phyloP scores from a whole-genome alignment of 1,140 invertebrate species.

The Hycleus phaleratus region DNA sequence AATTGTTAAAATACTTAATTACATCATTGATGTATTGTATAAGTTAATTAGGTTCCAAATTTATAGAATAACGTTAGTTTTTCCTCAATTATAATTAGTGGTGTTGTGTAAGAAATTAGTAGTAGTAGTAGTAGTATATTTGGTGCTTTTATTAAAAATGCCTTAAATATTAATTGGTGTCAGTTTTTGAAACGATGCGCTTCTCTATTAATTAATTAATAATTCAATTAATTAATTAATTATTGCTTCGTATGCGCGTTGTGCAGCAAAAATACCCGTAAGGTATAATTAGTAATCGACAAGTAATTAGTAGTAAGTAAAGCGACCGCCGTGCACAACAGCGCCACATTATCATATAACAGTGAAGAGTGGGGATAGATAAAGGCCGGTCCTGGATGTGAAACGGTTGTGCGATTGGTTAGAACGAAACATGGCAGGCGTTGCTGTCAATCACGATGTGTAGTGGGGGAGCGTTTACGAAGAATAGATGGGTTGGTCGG shows the following conservation, averaged over 20 bases:
- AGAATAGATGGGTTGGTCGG: slow-evolving; percentile 27
- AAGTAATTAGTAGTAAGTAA: slow-evolving; percentile 36
- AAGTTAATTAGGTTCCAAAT: too few relatives aligned
- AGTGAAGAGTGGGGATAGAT: neutral
- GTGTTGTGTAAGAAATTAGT: too few relatives aligned
- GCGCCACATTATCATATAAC: neutral
- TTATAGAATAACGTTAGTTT: too few relatives aligned
- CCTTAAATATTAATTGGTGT: slow-evolving; percentile 29
- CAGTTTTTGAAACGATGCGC: slow-evolving; percentile 38
- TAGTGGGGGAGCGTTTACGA: slow-evolving; percentile 26
- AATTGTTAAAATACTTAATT: too few relatives aligned
- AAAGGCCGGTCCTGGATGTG: slow-evolving; percentile 6
- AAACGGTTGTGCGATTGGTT: slow-evolving; percentile 26
- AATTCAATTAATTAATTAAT: slow-evolving; percentile 38
- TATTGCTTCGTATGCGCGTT: slow-evolving; percentile 30
- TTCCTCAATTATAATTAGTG: too few relatives aligned
- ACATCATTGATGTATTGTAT: too few relatives aligned
- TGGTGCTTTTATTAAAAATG: too few relatives aligned
- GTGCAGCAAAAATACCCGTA: slow-evolving; percentile 39
- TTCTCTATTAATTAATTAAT: slow-evolving; percentile 41
- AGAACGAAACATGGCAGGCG: slow-evolving; percentile 35
- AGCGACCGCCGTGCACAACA: slow-evolving; percentile 2
- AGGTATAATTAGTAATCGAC: slow-evolving; percentile 43
- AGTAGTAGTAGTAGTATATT: too few relatives aligned
- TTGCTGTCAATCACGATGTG: slow-evolving; percentile 33